phyloP scores from a whole-genome alignment of 2,888 invertebrate genomes.

The Ochropleura leucogaster region DNA sequence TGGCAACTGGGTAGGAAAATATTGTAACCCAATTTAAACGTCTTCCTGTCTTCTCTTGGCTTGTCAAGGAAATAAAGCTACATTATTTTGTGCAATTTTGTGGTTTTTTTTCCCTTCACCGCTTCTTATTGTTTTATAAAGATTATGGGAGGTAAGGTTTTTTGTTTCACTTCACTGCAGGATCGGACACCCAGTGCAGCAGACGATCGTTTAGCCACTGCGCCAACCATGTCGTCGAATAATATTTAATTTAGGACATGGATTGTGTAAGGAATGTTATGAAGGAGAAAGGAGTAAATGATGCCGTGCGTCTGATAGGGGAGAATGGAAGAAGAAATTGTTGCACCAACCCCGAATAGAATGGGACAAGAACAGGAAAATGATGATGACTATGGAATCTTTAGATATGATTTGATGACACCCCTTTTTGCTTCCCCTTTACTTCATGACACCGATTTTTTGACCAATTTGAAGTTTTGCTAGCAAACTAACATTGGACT shows the following conservation, averaged over 20 bases:
- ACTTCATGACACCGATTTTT: background rate
- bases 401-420: no score
- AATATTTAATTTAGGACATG: background rate
- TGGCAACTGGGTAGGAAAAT: constrained; percentile 24
- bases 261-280: no score
- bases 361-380: no score
- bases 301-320: no score
- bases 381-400: no score
- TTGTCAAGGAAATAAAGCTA: constrained; percentile 13
- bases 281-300: no score
- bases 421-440: background rate
- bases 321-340: no score
- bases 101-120: background rate
- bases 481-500: background rate
- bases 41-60: background rate
- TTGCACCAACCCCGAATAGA: no score
- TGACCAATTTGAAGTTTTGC: background rate
- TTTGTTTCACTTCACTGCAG: background rate
- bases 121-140: background rate
- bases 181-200: no score
- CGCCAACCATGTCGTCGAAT: no score
- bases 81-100: constrained; percentile 9
- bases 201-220: no score
- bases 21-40: constrained; percentile 20
- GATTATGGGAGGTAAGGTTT: background rate